Evolutionary conservation across 2,888 invertebrate species (phyloP), one percentile per base, ranked within the genome.

Genomic region (Apamea crenata): DNA sequence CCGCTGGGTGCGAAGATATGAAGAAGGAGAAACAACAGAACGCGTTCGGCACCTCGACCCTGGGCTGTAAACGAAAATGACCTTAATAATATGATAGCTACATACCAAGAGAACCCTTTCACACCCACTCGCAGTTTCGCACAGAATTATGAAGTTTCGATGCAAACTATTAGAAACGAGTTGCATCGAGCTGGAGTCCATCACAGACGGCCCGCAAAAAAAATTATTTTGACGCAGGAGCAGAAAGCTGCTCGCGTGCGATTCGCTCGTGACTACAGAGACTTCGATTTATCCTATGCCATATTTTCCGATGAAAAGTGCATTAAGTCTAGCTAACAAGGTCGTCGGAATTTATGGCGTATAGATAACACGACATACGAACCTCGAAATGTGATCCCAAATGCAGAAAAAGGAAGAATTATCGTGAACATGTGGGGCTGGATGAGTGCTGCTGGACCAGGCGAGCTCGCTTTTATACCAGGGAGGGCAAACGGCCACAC

Each of bases 301-400:
- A 68, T 47, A 68, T 68, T 68, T 68, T 68, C n/a, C 18, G 67
- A 68, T 68, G n/a, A 29, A 68, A 47, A 68, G 12, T n/a, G 44
- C 8, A 29, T 29, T 68, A 47, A 18, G 21, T 68, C 47, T 29
- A 68, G 68, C 21, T 29, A 50, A 29, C 68, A 61, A 16, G 16
- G n/a, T n/a, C 61, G 61, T 61, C 16, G 61, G 59, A n/a, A 59
- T 59, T n/a, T 59, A 47, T 68, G 44, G 67, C 47, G 47, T 68
- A 16, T 68, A 68, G 18, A 68, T 21, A 67, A 67, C 67, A 67
- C n/a, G 4, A 44, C n/a, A 44, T n/a, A 67, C 67, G n/a, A 67
- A 44, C 44, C 67, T 44, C n/a, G n/a, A 44, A 44, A 44, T 67
- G 44, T 44, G 44, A 67, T 44, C 16, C 29, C 29, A 68, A 29